Percentiles rank a stretch among this genome's conserved stretches.
Evolutionary conservation across 2,797 vertebrate genomes (phyloP).

Genomic region (Spinus olivaceus): DNA sequence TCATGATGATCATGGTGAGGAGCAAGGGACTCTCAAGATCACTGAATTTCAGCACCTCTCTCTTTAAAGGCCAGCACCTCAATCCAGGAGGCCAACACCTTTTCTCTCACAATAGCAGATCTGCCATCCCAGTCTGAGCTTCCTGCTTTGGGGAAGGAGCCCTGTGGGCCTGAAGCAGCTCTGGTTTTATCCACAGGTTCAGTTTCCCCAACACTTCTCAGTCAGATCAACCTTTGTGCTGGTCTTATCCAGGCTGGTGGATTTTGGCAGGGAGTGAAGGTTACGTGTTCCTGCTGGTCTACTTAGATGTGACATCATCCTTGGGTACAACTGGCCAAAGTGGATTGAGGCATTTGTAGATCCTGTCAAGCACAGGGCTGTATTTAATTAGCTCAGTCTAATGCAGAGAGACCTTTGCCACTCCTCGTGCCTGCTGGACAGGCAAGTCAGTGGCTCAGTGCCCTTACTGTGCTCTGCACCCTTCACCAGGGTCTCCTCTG

Average conservation of each 20-base stretch:
- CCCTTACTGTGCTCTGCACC: fast-evolving
- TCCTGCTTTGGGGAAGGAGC: background rate
- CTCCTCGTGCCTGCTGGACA: background rate
- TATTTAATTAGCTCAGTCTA: conserved; percentile 43
- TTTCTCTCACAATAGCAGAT: background rate
- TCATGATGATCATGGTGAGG: background rate
- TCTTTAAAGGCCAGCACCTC: background rate
- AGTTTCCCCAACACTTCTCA: background rate
- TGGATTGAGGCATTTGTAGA: background rate
- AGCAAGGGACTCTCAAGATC: background rate
- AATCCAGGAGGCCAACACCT: background rate
- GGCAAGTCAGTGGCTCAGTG: background rate
- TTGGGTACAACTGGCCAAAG: background rate
- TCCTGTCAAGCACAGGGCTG: background rate
- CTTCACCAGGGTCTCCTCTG: background rate
- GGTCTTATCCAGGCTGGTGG: background rate
- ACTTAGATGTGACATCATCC: background rate
- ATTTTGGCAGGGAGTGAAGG: background rate
- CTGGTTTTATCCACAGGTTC: background rate
- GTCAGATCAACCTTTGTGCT: background rate
- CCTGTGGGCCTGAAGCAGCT: background rate
- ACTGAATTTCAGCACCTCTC: background rate
- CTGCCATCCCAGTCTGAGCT: background rate
- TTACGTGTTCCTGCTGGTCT: fast-evolving
- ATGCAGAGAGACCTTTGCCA: conserved; percentile 17